Evolutionary conservation across 2,888 invertebrate species (phyloP).

Genomic region (Campopleginae sp.): DNA sequence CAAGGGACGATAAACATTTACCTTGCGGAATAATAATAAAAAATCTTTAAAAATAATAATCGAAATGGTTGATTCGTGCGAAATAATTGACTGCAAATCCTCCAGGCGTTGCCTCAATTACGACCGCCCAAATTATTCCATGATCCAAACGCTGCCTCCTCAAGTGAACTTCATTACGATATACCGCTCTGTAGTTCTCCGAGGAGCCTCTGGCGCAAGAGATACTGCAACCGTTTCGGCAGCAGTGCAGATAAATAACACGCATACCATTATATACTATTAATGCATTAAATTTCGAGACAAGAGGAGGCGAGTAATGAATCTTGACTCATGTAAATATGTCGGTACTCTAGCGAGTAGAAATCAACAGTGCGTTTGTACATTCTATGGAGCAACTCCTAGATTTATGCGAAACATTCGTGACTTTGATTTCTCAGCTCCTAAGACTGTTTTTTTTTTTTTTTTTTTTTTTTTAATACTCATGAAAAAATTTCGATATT

Average conservation of each 20-base stretch:
- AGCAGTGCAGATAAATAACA: constrained; percentile 10
- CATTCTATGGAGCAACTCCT: constrained; percentile 8
- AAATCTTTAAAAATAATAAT: too few relatives aligned
- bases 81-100: constrained; percentile 32
- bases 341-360: background rate
- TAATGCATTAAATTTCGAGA: constrained; percentile 20
- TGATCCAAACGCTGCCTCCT: background rate
- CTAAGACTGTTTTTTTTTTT: background rate
- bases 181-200: background rate
- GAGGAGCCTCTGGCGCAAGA: background rate
- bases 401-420: background rate
- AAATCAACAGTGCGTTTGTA: background rate
- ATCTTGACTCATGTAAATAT: constrained; percentile 34
- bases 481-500: background rate
- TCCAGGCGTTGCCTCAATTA: background rate
- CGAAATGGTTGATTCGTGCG: background rate
- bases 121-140: background rate
- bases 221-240: background rate
- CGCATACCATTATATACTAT: constrained; percentile 26
- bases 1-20: background rate
- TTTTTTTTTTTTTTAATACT: background rate
- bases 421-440: background rate
- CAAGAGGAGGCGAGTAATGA: constrained; percentile 8
- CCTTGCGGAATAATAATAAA: background rate
- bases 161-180: constrained; percentile 1